A percentile compares a stretch with the other conserved stretches of the same genome.
Evolutionary conservation across 2,888 invertebrate species (phyloP).

Genomic region (Ryuthela nishihirai): DNA sequence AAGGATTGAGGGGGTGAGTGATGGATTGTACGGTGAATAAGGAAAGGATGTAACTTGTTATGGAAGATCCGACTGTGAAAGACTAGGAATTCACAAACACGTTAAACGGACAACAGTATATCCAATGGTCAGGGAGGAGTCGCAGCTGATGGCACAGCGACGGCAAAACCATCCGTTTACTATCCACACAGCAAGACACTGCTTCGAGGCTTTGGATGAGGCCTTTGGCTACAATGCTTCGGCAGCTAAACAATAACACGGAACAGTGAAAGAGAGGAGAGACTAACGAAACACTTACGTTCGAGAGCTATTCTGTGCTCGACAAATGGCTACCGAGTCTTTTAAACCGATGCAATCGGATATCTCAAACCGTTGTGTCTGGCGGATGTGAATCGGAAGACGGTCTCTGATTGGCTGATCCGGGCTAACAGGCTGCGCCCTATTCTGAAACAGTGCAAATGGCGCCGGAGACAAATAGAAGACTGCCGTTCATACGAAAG

Average conservation of each 20-base stretch:
- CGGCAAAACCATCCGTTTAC: no score
- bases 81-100: no score
- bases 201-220: no score
- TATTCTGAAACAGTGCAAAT: slow-evolving; percentile 37
- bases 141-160: no score
- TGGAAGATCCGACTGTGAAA: no score
- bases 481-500: not conserved
- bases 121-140: no score
- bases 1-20: no score
- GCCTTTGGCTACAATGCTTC: not conserved
- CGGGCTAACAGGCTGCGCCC: slow-evolving; percentile 7
- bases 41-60: no score
- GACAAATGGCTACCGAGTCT: slow-evolving; percentile 29
- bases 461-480: slow-evolving; percentile 38
- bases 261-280: slow-evolving; percentile 10
- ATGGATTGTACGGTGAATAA: no score
- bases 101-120: no score
- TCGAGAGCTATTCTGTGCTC: slow-evolving; percentile 86
- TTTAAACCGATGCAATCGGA: slow-evolving; percentile 41
- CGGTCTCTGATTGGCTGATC: slow-evolving; percentile 32
- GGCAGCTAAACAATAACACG: slow-evolving; percentile 9
- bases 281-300: slow-evolving; percentile 69
- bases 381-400: slow-evolving; percentile 33
- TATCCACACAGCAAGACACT: no score
- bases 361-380: slow-evolving; percentile 29